Percentiles rank a stretch among this genome's conserved stretches.
These are phyloP conservation scores for Diachasmimorpha longicaudata DNA, from an alignment of 1,140 invertebrate genomes.

Conservation along the genomic window DNA sequence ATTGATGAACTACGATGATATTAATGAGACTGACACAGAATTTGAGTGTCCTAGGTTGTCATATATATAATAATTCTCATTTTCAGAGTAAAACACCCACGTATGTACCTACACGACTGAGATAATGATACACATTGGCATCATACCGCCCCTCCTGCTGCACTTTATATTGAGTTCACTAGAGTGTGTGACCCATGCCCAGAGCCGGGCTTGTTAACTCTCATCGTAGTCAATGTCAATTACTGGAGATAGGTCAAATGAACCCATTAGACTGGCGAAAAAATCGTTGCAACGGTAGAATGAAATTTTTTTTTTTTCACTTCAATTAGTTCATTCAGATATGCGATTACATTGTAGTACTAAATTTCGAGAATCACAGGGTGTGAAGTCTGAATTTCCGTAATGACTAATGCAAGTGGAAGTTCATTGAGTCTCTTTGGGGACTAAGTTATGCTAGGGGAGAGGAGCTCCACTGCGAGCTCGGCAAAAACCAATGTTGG, in stretches of 20 bases:
- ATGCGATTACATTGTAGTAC: neutral
- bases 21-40: conserved; percentile 29
- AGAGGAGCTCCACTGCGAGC: too few relatives aligned
- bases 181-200: conserved; percentile 2
- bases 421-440: neutral
- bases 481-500: too few relatives aligned
- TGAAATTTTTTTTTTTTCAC: neutral
- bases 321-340: neutral
- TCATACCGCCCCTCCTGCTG: neutral
- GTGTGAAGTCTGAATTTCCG: neutral
- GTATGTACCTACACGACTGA: neutral
- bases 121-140: neutral
- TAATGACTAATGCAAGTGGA: neutral
- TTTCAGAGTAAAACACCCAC: neutral
- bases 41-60: neutral
- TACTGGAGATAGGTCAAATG: conserved; percentile 3
- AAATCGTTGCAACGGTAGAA: neutral
- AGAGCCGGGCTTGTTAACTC: neutral
- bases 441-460: neutral
- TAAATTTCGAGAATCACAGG: neutral
- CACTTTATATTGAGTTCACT: neutral
- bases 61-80: neutral
- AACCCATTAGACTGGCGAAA: neutral
- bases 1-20: conserved; percentile 14
- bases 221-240: conserved; percentile 13